These are phyloP conservation scores for Numida meleagris DNA, from an alignment of 2,113 vertebrate species.

Conservation along the genomic window DNA sequence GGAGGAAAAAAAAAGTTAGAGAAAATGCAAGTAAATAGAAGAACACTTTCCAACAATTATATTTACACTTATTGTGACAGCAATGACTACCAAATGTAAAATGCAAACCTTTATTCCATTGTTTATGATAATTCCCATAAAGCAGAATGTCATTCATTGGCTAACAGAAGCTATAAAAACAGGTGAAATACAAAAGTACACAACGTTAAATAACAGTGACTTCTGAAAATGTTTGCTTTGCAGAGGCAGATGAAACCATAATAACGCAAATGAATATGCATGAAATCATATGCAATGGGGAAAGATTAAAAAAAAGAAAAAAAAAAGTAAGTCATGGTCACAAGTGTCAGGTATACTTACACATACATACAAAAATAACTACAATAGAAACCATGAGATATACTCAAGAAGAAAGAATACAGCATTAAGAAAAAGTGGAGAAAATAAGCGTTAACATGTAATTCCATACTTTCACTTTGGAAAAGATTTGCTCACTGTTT, in stretches of 20 bases:
- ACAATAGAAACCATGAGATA: neutral
- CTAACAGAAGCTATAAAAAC: neutral
- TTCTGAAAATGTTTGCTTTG: neutral
- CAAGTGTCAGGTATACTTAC: neutral
- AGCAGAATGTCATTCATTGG: neutral
- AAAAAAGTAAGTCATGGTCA: neutral
- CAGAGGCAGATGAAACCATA: neutral
- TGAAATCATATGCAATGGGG: neutral
- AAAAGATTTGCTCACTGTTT: neutral
- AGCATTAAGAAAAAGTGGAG: neutral
- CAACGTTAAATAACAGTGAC: neutral
- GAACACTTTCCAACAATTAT: neutral
- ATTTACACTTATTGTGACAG: neutral
- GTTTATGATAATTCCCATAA: neutral
- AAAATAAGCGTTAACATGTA: neutral
- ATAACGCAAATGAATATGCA: neutral
- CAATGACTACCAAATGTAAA: neutral
- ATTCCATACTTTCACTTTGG: neutral
- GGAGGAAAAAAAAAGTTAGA: constrained; percentile 25
- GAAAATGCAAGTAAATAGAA: constrained; percentile 6
- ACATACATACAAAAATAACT: neutral
- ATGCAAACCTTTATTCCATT: neutral
- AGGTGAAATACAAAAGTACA: neutral
- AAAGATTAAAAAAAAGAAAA: neutral
- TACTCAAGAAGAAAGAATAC: neutral